Evolutionary conservation across 1,140 invertebrate genomes (phyloP).

Genomic region (Schlechtendalia chinensis): DNA sequence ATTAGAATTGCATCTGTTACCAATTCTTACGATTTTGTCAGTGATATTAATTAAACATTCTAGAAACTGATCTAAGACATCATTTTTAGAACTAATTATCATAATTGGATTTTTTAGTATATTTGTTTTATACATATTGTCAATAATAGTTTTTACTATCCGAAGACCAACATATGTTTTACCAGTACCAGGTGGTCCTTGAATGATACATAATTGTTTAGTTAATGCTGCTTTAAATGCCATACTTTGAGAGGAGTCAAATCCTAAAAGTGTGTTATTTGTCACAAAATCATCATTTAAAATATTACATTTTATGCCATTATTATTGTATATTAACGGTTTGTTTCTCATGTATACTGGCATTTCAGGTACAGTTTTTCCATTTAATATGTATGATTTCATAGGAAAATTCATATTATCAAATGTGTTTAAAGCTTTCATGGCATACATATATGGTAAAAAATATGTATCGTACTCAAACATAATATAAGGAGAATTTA

Average conservation of each 20-base stretch:
- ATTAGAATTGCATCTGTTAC: conserved; percentile 66
- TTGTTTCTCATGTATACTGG: conserved; percentile 31
- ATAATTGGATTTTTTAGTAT: conserved; percentile 62
- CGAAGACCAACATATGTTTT: conserved; percentile 73
- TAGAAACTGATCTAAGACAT: conserved; percentile 84
- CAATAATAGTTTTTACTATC: conserved; percentile 62
- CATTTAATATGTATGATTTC: conserved; percentile 64
- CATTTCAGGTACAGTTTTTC: conserved; percentile 51
- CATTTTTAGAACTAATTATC: conserved; percentile 82
- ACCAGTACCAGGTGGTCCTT: conserved; percentile 76
- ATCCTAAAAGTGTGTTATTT: conserved; percentile 54
- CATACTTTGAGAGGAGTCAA: conserved; percentile 62
- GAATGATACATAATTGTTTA: conserved; percentile 70
- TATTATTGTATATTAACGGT: conserved; percentile 2
- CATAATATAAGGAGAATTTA: conserved; percentile 60
- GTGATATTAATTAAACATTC: conserved; percentile 66
- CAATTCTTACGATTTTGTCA: conserved; percentile 69
- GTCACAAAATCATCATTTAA: conserved; percentile 57
- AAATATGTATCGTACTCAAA: conserved; percentile 67
- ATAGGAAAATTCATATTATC: conserved; percentile 62
- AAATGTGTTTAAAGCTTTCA: conserved; percentile 63
- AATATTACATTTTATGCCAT: conserved; percentile 50
- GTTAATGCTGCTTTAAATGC: conserved; percentile 63
- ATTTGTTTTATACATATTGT: conserved; percentile 51
- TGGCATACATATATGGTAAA: conserved; percentile 66